phyloP scores from a whole-genome alignment of 2,888 invertebrate genomes.

The Lacanobia oleracea region DNA sequence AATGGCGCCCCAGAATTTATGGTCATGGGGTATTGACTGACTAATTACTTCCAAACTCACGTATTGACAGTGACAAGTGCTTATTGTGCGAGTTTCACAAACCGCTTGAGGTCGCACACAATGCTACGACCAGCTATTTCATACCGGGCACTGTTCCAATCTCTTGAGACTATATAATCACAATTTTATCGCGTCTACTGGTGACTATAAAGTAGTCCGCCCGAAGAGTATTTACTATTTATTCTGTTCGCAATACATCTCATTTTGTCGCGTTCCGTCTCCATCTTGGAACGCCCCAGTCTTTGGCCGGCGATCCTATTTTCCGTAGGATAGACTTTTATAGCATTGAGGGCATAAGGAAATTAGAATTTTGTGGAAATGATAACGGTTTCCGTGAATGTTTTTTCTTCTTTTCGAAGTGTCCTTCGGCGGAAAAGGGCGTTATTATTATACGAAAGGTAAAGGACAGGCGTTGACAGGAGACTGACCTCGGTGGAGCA shows the following conservation, averaged over 20 bases:
- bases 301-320: conserved; percentile 72
- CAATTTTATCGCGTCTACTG: conserved; percentile 74
- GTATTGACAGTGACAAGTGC: conserved; percentile 68
- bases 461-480: conserved; percentile 26
- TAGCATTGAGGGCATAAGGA: conserved; percentile 50
- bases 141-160: conserved; percentile 79
- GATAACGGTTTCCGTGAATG: conserved; percentile 26
- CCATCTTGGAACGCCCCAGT: conserved; percentile 59
- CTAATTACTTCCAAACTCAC: conserved; percentile 67
- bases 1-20: conserved; percentile 62
- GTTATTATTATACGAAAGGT: conserved; percentile 39
- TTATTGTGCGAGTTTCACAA: conserved; percentile 51
- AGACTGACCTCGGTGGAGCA: conserved; percentile 45
- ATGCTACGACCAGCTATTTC: conserved; percentile 42
- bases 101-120: conserved; percentile 53
- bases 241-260: conserved; percentile 70
- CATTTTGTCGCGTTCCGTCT: conserved; percentile 64
- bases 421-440: conserved; percentile 7
- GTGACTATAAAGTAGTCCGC: conserved; percentile 66
- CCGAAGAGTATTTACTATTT: conserved; percentile 55
- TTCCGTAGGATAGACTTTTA: conserved; percentile 60
- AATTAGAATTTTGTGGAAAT: conserved; percentile 50
- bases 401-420: conserved; percentile 15
- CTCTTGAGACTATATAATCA: conserved; percentile 74
- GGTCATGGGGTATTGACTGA: conserved; percentile 60